Evolutionary conservation across 2,113 vertebrate species (phyloP).

Genomic region (Clarias gariepinus): DNA sequence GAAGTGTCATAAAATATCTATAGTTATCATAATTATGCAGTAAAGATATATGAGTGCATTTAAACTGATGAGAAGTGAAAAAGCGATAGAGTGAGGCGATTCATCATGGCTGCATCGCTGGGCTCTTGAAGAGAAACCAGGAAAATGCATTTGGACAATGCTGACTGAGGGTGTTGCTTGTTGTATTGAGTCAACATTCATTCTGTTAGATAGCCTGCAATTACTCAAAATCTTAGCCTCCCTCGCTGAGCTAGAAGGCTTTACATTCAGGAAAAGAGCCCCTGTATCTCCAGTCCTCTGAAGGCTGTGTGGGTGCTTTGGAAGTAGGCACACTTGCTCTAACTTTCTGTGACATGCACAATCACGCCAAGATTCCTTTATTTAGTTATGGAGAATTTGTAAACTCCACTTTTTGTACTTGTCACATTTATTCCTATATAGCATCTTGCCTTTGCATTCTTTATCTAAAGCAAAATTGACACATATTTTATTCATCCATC

Average conservation of each 20-base stretch:
- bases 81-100: not conserved
- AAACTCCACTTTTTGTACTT: not conserved
- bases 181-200: constrained; percentile 23
- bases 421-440: not conserved
- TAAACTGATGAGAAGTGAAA: not conserved
- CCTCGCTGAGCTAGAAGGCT: not conserved
- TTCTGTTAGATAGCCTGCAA: constrained; percentile 19
- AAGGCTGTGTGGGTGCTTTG: constrained; percentile 15
- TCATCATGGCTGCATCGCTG: not conserved
- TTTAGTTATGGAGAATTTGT: not conserved
- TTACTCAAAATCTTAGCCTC: constrained; percentile 16
- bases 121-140: not conserved
- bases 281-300: not conserved
- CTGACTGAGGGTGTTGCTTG: constrained; percentile 8
- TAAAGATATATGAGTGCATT: constrained; percentile 5
- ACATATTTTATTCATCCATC: not conserved
- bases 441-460: not conserved
- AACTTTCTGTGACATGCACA: constrained; percentile 10
- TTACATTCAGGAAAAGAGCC: not conserved
- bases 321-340: not conserved
- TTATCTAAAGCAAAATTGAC: not conserved
- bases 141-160: not conserved
- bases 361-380: not conserved
- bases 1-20: constrained; percentile 11
- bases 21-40: constrained; percentile 13